Base-by-base conservation (phyloP, 2,113 vertebrate species). In the Aptenodytes forsteri region DNA sequence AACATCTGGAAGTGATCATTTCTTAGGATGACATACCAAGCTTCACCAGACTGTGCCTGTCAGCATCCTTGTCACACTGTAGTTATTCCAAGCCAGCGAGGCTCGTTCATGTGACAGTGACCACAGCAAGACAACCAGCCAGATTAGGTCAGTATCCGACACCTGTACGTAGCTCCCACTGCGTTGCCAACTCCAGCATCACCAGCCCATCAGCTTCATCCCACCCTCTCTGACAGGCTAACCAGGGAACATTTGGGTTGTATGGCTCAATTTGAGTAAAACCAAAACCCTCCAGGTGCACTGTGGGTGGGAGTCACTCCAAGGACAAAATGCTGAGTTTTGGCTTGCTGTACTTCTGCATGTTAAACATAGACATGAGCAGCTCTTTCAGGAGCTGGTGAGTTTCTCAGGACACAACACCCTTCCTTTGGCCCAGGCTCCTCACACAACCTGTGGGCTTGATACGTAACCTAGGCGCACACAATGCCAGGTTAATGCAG, bases 31-130 rank as follows among this genome's bases (percentile, higher is more conserved):
- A 65, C 32, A 50, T 12, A 22, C 7, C 34, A 75, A 69, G 44
- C 18, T 83, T 65, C 0, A 3, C 23, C 21, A 30, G 30, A 42
- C 30, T 69, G 19, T 38, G 36, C n/a, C 40, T 58, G 34, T 78
- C 46, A 61, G 40, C 54, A 65, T 44, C 40, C 22, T 62, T 67
- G 36, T 54, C 32, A 27, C n/a, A 17, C 27, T 36, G 65, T 42
- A 75, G 21, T 49, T 79, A 54, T 32, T 66, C 25, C 52, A 42
- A 54, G 18, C 19, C 47, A 64, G 15, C 1, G 2, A 67, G 13
- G 29, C 17, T 76, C 0, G 0, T n/a, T 66, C 36, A 34, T 6
- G 32, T 27, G n/a, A 71, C 14, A 88, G 59, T 0, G 5, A 52
- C 16, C 46, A 52, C 40, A 90, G 34, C 26, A 56, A 73, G 23